Base-by-base conservation (phyloP, 2,797 vertebrate species). In the Poecile montanus region DNA sequence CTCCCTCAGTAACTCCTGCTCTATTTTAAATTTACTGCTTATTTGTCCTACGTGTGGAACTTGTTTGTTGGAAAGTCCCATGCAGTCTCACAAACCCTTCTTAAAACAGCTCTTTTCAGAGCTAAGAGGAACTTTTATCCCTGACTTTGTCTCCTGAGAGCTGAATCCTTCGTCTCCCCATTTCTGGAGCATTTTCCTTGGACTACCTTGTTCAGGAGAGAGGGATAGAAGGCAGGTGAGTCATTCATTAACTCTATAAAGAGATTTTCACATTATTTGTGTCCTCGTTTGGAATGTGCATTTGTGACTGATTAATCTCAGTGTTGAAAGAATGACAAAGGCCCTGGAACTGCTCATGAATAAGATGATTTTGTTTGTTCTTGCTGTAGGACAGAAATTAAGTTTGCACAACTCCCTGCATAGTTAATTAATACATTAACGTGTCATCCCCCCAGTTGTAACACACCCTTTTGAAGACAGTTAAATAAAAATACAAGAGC, bases 401-500 rank as follows among this genome's bases (percentile, higher is more conserved):
- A 68, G 75, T 88, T 80, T 92, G 86, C 91, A 92, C 87, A 95
- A 68, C 45, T 74, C 47, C 62, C 48, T 48, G 71, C 73, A 2
- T 85, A 73, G 53, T 87, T 91, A 58, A 91, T 88, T 89, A 82
- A 87, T 19, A 4, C 57, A 22, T 76, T 89, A 62, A 88, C 0
- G 0, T 88, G 63, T 61, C 92, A 54, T 60, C 14, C 25, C 16
- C n/a, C 10, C 2, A 2, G 9, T 91, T 96, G 93, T 96, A 95
- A 89, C 22, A 56, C 32, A 29, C 20, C 88, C 85, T 95, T 90
- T 23, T 19, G 79, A 94, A 94, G 78, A 44, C 40, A 71, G 97
- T 96, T 95, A 97, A 97, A 97, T 58, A 80, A 8, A 92, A 75
- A 68, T 45, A 79, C 16, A 34, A 65, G 68, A 92, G 53, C 38